Percentiles rank a stretch among this genome's conserved stretches.
Evolutionary conservation across 2,113 vertebrate genomes (phyloP).

Genomic region (Pteropus alecto): DNA sequence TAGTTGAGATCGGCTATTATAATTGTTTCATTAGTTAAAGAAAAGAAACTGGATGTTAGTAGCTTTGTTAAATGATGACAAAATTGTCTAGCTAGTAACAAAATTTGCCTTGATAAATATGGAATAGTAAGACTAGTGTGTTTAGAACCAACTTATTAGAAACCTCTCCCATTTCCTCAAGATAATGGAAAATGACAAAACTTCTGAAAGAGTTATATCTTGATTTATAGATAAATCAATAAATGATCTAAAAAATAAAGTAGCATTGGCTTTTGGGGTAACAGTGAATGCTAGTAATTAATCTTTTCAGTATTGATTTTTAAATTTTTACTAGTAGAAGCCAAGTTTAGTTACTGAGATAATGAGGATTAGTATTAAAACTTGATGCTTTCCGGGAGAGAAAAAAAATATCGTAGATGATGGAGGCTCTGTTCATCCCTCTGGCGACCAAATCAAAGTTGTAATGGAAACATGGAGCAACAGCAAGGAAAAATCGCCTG

Average conservation of each 20-base stretch:
- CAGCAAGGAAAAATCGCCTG: no score
- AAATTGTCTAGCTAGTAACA: background rate
- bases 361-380: slow-evolving; percentile 10
- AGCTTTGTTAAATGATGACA: slow-evolving; percentile 17
- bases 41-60: background rate
- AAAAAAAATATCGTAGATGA: no score
- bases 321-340: background rate
- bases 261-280: background rate
- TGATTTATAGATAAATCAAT: slow-evolving; percentile 20
- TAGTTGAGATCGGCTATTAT: background rate
- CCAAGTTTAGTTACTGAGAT: background rate
- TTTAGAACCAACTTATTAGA: background rate
- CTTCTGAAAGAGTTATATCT: background rate
- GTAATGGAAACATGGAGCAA: no score
- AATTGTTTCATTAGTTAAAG: slow-evolving; percentile 5
- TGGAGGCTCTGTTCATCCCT: no score
- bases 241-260: slow-evolving; percentile 1
- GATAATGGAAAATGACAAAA: background rate
- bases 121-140: background rate
- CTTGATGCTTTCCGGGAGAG: background rate
- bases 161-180: background rate
- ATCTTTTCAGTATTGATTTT: background rate
- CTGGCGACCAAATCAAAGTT: no score
- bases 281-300: background rate
- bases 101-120: background rate